Conservation (phyloP, 2,113 vertebrate genomes). For the Psilopogon haemacephalus region DNA sequence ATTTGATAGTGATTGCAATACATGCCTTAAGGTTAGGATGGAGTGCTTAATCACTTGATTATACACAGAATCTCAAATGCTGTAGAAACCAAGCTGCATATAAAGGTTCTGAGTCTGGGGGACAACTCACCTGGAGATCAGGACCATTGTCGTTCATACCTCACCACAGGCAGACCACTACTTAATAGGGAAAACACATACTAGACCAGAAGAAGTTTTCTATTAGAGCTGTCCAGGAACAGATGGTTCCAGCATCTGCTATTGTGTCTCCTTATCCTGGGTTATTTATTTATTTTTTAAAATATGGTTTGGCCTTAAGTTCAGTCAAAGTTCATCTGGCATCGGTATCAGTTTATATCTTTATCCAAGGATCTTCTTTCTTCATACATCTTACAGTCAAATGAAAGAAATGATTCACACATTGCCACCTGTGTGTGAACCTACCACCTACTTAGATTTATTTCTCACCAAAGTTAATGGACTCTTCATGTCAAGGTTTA, state of each 20-base stretch:
- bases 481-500: not conserved
- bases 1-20: slow-evolving; percentile 54
- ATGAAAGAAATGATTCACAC: slow-evolving; percentile 44
- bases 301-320: slow-evolving; percentile 35
- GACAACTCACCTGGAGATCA: slow-evolving; percentile 4
- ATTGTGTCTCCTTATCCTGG: slow-evolving; percentile 29
- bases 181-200: not conserved
- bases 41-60: slow-evolving; percentile 33
- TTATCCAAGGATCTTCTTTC: slow-evolving; percentile 44
- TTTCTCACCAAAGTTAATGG: slow-evolving; percentile 7
- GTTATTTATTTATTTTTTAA: slow-evolving; percentile 43
- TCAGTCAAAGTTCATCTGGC: slow-evolving; percentile 65
- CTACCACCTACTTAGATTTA: slow-evolving; percentile 36
- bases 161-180: not conserved
- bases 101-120: not conserved
- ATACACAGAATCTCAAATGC: slow-evolving; percentile 22
- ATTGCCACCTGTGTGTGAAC: slow-evolving; percentile 38
- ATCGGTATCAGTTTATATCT: slow-evolving; percentile 30
- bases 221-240: slow-evolving; percentile 44
- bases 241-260: slow-evolving; percentile 61
- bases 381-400: slow-evolving; percentile 38
- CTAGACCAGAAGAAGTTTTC: slow-evolving; percentile 17
- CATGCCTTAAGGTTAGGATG: slow-evolving; percentile 45
- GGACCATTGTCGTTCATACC: not conserved
- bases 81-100: not conserved